A percentile compares a stretch with the other conserved stretches of the same genome.
Evolutionary conservation across 2,888 invertebrate genomes (phyloP).

Genomic region (Marasmarcha lunaedactyla): DNA sequence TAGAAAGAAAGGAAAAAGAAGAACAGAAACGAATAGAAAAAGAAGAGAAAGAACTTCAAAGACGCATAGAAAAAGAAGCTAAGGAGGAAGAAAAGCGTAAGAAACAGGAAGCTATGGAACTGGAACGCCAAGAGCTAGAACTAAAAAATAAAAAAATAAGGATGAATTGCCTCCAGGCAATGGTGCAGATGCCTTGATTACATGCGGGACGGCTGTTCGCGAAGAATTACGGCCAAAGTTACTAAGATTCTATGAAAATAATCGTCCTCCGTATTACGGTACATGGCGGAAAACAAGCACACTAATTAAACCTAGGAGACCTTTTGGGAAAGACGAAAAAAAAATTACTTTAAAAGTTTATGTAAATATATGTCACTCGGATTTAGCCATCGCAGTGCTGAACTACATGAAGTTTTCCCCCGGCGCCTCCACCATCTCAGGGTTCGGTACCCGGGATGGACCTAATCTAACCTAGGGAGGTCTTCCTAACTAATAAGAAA

Average conservation of each 20-base stretch:
- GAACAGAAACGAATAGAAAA: too few species aligned
- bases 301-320: slow-evolving; percentile 75
- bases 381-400: too few species aligned
- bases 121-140: slow-evolving; percentile 77
- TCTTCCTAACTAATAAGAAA: too few species aligned
- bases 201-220: slow-evolving; percentile 62
- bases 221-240: slow-evolving; percentile 82
- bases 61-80: slow-evolving; percentile 61
- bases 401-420: too few species aligned
- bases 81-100: slow-evolving; percentile 72
- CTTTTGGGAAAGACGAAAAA: slow-evolving; percentile 83
- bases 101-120: slow-evolving; percentile 72
- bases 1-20: too few species aligned
- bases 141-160: slow-evolving; percentile 81
- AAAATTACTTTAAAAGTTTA: too few species aligned
- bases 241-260: slow-evolving; percentile 90
- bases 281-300: slow-evolving; percentile 90
- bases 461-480: too few species aligned
- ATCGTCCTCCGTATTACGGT: slow-evolving; percentile 95
- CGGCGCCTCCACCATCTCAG: too few species aligned
- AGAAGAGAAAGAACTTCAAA: slow-evolving; percentile 62
- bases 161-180: slow-evolving; percentile 65
- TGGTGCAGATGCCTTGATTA: slow-evolving; percentile 71
- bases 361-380: too few species aligned
- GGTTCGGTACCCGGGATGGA: too few species aligned